Evolutionary conservation across 35 echinoderm and acorn worm genomes (phyloP), one percentile per base, ranked within the genome.

Genomic region (Ophiothrix spiculata): DNA sequence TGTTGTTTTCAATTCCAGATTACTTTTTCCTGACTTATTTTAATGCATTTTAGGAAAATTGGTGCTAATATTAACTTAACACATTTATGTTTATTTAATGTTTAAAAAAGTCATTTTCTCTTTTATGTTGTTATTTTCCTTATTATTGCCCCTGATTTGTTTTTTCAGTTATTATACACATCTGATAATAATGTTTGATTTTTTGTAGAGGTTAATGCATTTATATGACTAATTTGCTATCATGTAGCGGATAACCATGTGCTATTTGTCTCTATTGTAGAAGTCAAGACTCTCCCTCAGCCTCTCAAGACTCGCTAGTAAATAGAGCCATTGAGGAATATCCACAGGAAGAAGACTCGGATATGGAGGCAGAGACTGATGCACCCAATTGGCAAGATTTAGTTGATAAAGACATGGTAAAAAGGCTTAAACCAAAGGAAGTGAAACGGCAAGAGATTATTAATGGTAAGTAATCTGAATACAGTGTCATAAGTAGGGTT

Each of bases 401-500:
- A 15, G 89, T 99, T 10, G 92, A 91, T 69, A 99, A 94, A 77
- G 96, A 99, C 32, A 89, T 94, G 79, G 76, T 99, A 33, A 94
- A 90, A 75, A 91, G 86, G 14, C 86, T 99, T 36, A 99, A 94
- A 78, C 89, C 91, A 16, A 99, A 94, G 56, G 96, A 99, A 41
- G 87, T 99, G 34, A 99, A 92, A 74, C 79, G 92, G 32, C 96
- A 99, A 81, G 96, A 99, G 60, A 84, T 91, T 74, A 98, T 98
- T 10, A 10, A 10, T 19, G 42, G 42, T 49, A 49, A 10, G 42
- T 75, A 97, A 93, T n/a, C n/a, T n/a, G n/a, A n/a, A n/a, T n/a
- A n/a, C n/a, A n/a, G n/a, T n/a, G n/a, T n/a, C n/a, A n/a, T n/a
- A n/a, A n/a, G n/a, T n/a, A n/a, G n/a, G n/a, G n/a, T n/a, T n/a